A percentile compares a stretch with the other conserved stretches of the same genome.
These are phyloP conservation scores for Anhinga rufa DNA, from an alignment of 2,113 vertebrate genomes.

Conservation along the genomic window DNA sequence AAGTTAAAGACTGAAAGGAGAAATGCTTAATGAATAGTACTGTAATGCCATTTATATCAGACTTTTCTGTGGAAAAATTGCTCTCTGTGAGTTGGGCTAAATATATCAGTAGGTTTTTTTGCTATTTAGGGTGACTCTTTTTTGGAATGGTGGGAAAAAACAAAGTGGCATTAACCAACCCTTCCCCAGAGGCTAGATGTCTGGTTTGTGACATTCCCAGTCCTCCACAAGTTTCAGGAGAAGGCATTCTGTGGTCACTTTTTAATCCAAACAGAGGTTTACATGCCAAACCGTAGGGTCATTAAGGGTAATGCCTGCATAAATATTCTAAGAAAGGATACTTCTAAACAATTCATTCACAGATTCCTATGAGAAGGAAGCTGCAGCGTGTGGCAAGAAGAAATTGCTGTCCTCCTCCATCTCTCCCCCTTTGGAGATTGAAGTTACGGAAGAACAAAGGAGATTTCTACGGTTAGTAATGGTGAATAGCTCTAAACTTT, in stretches of 20 bases:
- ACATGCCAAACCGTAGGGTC: conserved; percentile 26
- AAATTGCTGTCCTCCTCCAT: conserved; percentile 84
- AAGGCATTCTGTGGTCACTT: conserved; percentile 47
- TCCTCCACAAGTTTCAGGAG: conserved; percentile 26
- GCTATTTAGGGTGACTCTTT: conserved; percentile 37
- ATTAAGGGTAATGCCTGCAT: conserved; percentile 25
- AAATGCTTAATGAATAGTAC: conserved; percentile 22
- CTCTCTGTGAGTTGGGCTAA: conserved; percentile 24
- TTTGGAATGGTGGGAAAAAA: conserved; percentile 54
- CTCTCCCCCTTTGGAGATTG: conserved; percentile 84
- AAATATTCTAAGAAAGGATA: conserved; percentile 6
- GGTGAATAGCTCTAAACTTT: background rate
- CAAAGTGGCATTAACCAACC: conserved; percentile 41
- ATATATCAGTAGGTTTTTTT: conserved; percentile 8
- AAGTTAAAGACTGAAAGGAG: background rate
- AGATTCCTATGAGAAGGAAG: conserved; percentile 89
- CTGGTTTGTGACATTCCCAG: conserved; percentile 40
- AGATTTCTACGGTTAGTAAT: conserved; percentile 83
- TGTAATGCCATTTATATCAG: conserved; percentile 1
- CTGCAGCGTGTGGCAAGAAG: conserved; percentile 74
- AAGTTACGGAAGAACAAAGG: conserved; percentile 84
- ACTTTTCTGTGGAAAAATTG: conserved; percentile 31
- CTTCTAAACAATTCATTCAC: conserved; percentile 39
- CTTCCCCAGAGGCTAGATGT: conserved; percentile 23
- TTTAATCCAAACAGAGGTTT: conserved; percentile 21